Percentiles rank a stretch among this genome's conserved stretches.
These are phyloP conservation scores for Conger conger DNA, from an alignment of 2,113 vertebrate genomes.

Conservation along the genomic window DNA sequence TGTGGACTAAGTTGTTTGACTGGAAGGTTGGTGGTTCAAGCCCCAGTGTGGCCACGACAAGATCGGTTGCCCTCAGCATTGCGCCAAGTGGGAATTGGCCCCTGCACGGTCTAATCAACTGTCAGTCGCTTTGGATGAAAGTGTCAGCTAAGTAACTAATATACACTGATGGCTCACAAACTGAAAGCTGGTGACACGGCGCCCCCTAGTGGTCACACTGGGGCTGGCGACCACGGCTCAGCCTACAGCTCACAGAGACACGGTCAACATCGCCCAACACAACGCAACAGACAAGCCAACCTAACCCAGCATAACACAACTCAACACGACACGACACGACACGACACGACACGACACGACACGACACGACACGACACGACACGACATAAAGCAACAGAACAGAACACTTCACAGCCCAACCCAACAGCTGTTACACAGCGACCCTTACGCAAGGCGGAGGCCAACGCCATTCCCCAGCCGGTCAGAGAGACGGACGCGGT, in stretches of 20 bases:
- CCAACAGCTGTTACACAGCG: not conserved
- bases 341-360: no score
- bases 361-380: no score
- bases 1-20: no score
- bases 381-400: not conserved
- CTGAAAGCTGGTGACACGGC: no score
- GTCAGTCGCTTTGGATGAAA: no score
- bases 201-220: not conserved
- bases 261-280: no score
- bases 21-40: no score
- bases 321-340: not conserved
- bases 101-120: no score
- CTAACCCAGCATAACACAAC: not conserved
- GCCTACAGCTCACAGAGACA: not conserved
- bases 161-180: not conserved
- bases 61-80: no score
- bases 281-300: not conserved
- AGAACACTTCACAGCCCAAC: not conserved
- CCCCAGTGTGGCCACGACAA: no score
- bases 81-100: no score
- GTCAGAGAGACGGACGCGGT: not conserved
- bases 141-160: no score
- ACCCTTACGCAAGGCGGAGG: not conserved
- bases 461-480: not conserved
- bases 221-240: not conserved